phyloP scores from a whole-genome alignment of 2,797 vertebrate genomes.

The Cossypha polioptera region DNA sequence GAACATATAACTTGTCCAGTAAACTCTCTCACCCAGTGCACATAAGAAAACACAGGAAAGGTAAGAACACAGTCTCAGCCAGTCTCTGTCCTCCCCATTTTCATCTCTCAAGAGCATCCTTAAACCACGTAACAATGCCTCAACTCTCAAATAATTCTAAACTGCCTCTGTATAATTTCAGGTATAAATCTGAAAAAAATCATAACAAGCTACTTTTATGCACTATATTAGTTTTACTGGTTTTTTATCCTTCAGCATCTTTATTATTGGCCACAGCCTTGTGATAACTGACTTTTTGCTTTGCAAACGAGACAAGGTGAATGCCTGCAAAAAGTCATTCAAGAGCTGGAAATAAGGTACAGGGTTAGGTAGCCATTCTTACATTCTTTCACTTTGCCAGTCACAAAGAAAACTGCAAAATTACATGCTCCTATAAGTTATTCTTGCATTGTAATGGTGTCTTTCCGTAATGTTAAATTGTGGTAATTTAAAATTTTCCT shows the following conservation, averaged over 20 bases:
- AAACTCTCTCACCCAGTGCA: background rate
- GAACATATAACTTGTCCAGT: background rate
- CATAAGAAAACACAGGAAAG: background rate
- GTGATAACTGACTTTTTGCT: background rate
- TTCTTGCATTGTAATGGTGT: background rate
- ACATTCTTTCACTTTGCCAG: background rate
- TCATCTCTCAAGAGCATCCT: background rate
- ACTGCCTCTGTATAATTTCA: background rate
- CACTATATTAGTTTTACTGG: background rate
- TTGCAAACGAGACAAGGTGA: accelerated
- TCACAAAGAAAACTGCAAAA: background rate
- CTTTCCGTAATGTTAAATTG: background rate
- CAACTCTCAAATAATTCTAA: background rate
- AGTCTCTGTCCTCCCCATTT: background rate
- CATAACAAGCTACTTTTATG: background rate
- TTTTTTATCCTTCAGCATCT: background rate
- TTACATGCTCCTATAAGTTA: background rate
- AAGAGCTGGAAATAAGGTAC: background rate
- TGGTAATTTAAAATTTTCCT: background rate
- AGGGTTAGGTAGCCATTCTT: background rate
- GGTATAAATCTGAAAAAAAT: background rate
- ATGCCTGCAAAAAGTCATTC: background rate
- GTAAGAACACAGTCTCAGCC: background rate
- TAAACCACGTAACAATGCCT: accelerated
- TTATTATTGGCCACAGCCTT: accelerated